Evolutionary conservation across 2,888 invertebrate genomes (phyloP).

Genomic region (Perizoma flavofasciatum): DNA sequence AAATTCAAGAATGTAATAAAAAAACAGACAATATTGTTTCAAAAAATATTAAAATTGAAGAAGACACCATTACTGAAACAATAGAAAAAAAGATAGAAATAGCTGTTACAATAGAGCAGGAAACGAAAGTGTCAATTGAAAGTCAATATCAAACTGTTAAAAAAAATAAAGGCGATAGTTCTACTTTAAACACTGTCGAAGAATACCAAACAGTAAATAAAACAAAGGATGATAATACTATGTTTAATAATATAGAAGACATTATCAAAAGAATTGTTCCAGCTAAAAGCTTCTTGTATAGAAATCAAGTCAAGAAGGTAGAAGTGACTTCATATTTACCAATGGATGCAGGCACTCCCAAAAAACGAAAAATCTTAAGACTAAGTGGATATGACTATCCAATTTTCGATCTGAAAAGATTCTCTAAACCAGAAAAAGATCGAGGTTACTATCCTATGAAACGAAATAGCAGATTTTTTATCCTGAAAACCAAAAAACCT

Average conservation of each 20-base stretch:
- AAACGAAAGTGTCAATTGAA: constrained; percentile 43
- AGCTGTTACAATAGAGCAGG: constrained; percentile 8
- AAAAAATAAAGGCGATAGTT: constrained; percentile 16
- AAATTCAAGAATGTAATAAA: constrained; percentile 1
- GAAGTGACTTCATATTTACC: constrained; percentile 69
- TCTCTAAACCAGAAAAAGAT: constrained; percentile 63
- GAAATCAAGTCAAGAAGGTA: constrained; percentile 62
- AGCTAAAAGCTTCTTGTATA: constrained; percentile 76
- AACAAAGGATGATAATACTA: constrained; percentile 41
- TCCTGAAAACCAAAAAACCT: constrained; percentile 55
- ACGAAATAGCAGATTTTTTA: constrained; percentile 59
- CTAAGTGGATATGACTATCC: constrained; percentile 76
- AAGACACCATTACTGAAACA: constrained; percentile 15
- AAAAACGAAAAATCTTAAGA: constrained; percentile 65
- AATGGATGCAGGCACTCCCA: constrained; percentile 64
- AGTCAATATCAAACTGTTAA: constrained; percentile 73
- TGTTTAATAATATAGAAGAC: constrained; percentile 66
- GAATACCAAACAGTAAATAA: constrained; percentile 70
- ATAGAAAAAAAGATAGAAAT: constrained; percentile 28
- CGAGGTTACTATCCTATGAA: constrained; percentile 75
- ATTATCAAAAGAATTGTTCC: constrained; percentile 68
- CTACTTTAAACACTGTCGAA: constrained; percentile 4
- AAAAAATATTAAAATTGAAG: background rate
- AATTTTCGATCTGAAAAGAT: constrained; percentile 63
- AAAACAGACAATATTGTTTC: background rate